A percentile compares a stretch with the other conserved stretches of the same genome.
Evolutionary conservation across 2,888 invertebrate species (phyloP).

Genomic region (Synanthedon myopaeformis): DNA sequence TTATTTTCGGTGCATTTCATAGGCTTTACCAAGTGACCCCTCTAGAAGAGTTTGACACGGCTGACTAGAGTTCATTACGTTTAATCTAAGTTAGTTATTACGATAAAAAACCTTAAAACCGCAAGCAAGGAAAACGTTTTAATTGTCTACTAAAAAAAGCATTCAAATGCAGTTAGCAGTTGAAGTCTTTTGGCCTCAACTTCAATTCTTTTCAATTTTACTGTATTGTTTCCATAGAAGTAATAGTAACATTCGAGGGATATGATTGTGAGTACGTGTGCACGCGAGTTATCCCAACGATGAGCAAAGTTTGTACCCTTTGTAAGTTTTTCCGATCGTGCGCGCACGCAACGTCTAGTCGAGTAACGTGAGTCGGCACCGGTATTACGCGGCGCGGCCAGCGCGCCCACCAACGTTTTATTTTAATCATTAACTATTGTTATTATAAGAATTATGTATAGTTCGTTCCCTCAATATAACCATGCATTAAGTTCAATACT

Average conservation of each 20-base stretch:
- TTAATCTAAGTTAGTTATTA: not conserved
- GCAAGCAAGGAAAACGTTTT: too few relatives aligned
- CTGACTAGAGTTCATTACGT: constrained; percentile 54
- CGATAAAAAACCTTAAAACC: too few relatives aligned
- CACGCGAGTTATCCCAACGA: not conserved
- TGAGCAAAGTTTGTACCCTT: not conserved
- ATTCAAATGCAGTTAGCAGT: too few relatives aligned
- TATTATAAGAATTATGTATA: not conserved
- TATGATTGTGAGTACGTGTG: not conserved
- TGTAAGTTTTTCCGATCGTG: constrained; percentile 10
- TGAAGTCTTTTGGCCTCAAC: too few relatives aligned
- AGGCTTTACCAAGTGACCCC: constrained; percentile 61
- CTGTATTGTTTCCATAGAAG: too few relatives aligned
- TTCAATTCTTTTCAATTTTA: too few relatives aligned
- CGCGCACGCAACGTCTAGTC: constrained; percentile 26
- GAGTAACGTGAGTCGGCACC: constrained; percentile 38
- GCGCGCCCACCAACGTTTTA: constrained; percentile 30
- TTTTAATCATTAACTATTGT: constrained; percentile 3
- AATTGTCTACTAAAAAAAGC: too few relatives aligned
- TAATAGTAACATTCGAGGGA: too few relatives aligned
- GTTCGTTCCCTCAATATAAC: not conserved
- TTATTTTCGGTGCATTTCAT: constrained; percentile 60
- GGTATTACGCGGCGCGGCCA: constrained; percentile 46
- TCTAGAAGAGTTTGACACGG: constrained; percentile 52
- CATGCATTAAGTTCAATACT: too few relatives aligned